Evolutionary conservation across 1,140 invertebrate species (phyloP).

Genomic region (Tenebrio molitor): DNA sequence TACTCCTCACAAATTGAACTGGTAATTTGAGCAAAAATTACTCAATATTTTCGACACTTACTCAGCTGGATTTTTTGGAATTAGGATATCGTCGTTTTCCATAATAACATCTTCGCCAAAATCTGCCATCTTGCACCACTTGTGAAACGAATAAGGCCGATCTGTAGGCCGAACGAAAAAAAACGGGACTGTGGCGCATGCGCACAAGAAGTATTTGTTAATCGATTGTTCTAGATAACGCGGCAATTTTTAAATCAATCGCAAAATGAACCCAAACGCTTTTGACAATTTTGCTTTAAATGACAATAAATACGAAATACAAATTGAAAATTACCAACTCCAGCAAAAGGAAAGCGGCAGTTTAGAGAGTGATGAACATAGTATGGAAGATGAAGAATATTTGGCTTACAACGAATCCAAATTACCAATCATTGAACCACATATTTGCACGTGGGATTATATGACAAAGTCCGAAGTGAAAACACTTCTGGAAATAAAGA

Average conservation of each 20-base stretch:
- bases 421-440: constrained; percentile 35
- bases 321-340: constrained; percentile 22
- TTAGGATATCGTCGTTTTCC: constrained; percentile 61
- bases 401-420: constrained; percentile 42
- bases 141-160: constrained; percentile 15
- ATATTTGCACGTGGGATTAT: constrained; percentile 57
- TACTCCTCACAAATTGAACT: too few relatives aligned
- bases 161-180: constrained; percentile 15
- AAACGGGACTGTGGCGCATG: constrained; percentile 19
- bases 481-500: constrained; percentile 49
- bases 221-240: constrained; percentile 14
- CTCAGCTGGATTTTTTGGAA: constrained; percentile 62
- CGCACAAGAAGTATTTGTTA: not conserved
- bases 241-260: constrained; percentile 36
- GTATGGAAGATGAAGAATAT: too few relatives aligned
- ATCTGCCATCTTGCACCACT: constrained; percentile 61
- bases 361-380: too few relatives aligned
- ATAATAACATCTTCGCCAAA: constrained; percentile 60
- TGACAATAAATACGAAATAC: constrained; percentile 25
- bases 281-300: constrained; percentile 41
- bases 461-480: constrained; percentile 55
- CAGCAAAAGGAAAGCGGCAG: not conserved
- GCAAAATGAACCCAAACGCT: constrained; percentile 21
- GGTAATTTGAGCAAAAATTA: not conserved
- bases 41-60: constrained; percentile 53